Evolutionary conservation across 2,888 invertebrate species (phyloP), one percentile per base, ranked within the genome.

Genomic region (Caenorhabditis plicata): DNA sequence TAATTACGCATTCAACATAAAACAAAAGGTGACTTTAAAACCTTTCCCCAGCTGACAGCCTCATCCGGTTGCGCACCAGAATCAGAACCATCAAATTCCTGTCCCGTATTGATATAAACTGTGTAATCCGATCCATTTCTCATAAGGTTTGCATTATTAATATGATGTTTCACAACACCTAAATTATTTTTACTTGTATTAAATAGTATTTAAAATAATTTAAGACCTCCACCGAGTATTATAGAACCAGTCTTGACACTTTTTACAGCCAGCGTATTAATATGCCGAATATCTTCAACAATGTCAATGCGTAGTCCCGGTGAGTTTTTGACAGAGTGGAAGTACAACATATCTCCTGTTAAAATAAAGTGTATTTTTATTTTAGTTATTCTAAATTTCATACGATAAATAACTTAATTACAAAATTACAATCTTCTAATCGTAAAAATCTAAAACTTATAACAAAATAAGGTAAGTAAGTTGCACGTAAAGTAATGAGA

Each of bases 121-220:
- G 92, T 86, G 83, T 86, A 96, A 82, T 98, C 93, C 1, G 95
- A 92, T 15, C 98, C 98, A 82, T 98, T 96, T 71, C 96, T 87
- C 98, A 98, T 98, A 50, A 98, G 86, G 85, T 99, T 99, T 1
- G 98, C 95, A 85, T 99, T 99, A 83, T 92, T 94, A 73, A 96
- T 94, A 81, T 99, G 98, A 84, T 99, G 98, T 83, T 99, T 99
- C n/a, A 96, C 86, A 0, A 98, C 60, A 17, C 69, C 53, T 58
- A 22, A 46, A 42, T 19, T 33, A 15, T 13, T 11, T 8, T 3
- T 9, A 4, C 8, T 20, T 8, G 11, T 15, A 20, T 15, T 13
- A 17, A n/a, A 4, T n/a, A 4, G n/a, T 4, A 33, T 7, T 33
- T 5, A 4, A 8, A n/a, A 8, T 5, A 33, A 15, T 33, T 33